A percentile compares a stretch with the other conserved stretches of the same genome.
phyloP scores from a whole-genome alignment of 2,888 invertebrate species.

The Calephelis perditalis region DNA sequence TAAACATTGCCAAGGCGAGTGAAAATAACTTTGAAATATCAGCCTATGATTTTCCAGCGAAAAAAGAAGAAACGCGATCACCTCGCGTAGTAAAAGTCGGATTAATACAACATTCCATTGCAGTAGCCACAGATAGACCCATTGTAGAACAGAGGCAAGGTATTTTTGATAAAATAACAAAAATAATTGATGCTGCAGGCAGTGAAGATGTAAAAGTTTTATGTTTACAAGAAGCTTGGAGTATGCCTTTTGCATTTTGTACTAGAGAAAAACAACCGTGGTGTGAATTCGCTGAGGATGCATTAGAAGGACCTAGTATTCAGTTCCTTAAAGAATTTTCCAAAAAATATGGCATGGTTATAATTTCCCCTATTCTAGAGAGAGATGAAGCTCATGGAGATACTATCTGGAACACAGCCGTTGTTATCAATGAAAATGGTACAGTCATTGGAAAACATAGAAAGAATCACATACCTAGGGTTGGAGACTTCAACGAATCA shows the following conservation, averaged over 20 bases:
- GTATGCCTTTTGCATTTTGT: constrained; percentile 99
- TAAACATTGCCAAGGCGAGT: constrained; percentile 63
- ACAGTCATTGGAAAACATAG: constrained; percentile 94
- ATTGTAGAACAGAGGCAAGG: constrained; percentile 87
- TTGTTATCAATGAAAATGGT: constrained; percentile 93
- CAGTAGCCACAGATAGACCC: constrained; percentile 84
- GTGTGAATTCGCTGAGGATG: constrained; percentile 98
- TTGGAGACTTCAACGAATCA: constrained; percentile 99
- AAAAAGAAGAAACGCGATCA: constrained; percentile 82
- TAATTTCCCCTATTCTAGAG: constrained; percentile 96
- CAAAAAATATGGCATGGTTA: constrained; percentile 91
- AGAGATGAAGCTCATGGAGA: constrained; percentile 92
- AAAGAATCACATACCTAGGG: constrained; percentile 98
- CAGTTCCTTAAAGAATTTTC: constrained; percentile 88
- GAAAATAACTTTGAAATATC: constrained; percentile 84
- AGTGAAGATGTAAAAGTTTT: constrained; percentile 90
- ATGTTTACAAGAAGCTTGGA: constrained; percentile 98
- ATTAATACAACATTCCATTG: constrained; percentile 92
- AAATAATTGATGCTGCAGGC: constrained; percentile 88
- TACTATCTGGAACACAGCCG: constrained; percentile 96
- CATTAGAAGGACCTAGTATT: constrained; percentile 90
- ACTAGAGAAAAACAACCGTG: constrained; percentile 97
- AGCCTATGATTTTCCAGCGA: constrained; percentile 84
- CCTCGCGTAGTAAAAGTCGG: constrained; percentile 89
- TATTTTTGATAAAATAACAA: constrained; percentile 84